Percentiles rank a stretch among this genome's conserved stretches.
Conservation (phyloP, 2,888 invertebrate genomes). For the Dusona sp. region DNA sequence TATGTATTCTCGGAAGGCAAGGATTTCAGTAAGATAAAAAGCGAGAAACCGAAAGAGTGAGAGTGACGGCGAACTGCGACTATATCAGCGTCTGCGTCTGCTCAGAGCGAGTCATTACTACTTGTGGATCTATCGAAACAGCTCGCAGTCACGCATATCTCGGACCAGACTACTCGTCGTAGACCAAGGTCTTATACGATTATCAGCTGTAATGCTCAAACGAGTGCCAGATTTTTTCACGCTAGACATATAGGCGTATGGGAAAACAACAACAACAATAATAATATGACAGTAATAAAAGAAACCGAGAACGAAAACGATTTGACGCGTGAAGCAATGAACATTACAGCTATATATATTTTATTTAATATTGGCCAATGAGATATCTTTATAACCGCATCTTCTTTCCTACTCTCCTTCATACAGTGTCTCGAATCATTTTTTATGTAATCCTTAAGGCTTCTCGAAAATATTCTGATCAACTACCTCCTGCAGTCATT, state of each 20-base stretch:
- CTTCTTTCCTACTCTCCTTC: conserved; percentile 25
- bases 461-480: conserved; percentile 35
- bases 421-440: conserved; percentile 17
- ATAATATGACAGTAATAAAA: neutral
- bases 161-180: conserved; percentile 33
- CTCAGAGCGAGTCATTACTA: conserved; percentile 56
- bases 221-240: conserved; percentile 2
- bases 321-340: neutral
- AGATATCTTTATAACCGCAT: neutral
- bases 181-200: conserved; percentile 56
- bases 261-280: neutral
- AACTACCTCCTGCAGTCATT: conserved; percentile 17
- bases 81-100: conserved; percentile 44
- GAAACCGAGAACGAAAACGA: neutral
- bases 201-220: conserved; percentile 52
- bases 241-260: neutral
- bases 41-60: conserved; percentile 3
- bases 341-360: neutral
- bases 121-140: conserved; percentile 57
- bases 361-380: neutral
- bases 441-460: conserved; percentile 7
- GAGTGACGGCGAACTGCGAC: conserved; percentile 15
- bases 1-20: neutral
- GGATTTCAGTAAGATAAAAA: neutral
- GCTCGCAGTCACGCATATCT: conserved; percentile 62